These are phyloP conservation scores for Tiliacea citrago DNA, from an alignment of 2,888 invertebrate species.

Conservation along the genomic window DNA sequence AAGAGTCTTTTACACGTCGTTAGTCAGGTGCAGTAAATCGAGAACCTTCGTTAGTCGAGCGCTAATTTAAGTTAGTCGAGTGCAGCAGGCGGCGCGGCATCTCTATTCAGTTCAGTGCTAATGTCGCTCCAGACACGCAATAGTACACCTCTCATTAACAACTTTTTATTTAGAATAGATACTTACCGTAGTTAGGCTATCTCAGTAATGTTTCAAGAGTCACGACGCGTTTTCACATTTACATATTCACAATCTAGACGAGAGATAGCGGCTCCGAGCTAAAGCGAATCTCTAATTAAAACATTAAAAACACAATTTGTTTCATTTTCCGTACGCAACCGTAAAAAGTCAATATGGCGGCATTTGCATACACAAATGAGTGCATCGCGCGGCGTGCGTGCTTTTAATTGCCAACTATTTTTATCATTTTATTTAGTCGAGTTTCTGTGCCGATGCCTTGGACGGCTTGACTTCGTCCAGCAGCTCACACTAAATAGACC, in stretches of 20 bases:
- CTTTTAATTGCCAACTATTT: constrained; percentile 79
- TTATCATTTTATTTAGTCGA: constrained; percentile 70
- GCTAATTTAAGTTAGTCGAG: constrained; percentile 42
- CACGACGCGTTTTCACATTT: constrained; percentile 79
- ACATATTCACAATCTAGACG: constrained; percentile 80
- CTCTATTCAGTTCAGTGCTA: constrained; percentile 30
- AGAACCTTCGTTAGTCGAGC: constrained; percentile 25
- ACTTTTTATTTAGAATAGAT: constrained; percentile 68
- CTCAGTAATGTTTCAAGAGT: constrained; percentile 77
- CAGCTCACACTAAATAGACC: constrained; percentile 61
- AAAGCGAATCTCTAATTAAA: constrained; percentile 83
- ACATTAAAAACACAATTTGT: constrained; percentile 84
- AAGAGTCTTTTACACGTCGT: constrained; percentile 65
- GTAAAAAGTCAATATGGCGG: constrained; percentile 75
- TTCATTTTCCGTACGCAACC: constrained; percentile 73
- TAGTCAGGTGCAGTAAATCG: constrained; percentile 52
- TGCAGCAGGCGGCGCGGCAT: constrained; percentile 2
- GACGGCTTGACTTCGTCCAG: constrained; percentile 9
- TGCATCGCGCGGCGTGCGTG: constrained; percentile 73
- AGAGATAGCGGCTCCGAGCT: constrained; percentile 78
- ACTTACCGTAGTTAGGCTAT: constrained; percentile 62
- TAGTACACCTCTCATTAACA: constrained; percentile 68
- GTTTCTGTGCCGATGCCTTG: constrained; percentile 63
- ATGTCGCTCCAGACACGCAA: constrained; percentile 35
- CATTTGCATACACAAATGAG: constrained; percentile 81